These are phyloP conservation scores for Acholoe squamosa DNA, from an alignment of 2,888 invertebrate genomes.

Conservation along the genomic window DNA sequence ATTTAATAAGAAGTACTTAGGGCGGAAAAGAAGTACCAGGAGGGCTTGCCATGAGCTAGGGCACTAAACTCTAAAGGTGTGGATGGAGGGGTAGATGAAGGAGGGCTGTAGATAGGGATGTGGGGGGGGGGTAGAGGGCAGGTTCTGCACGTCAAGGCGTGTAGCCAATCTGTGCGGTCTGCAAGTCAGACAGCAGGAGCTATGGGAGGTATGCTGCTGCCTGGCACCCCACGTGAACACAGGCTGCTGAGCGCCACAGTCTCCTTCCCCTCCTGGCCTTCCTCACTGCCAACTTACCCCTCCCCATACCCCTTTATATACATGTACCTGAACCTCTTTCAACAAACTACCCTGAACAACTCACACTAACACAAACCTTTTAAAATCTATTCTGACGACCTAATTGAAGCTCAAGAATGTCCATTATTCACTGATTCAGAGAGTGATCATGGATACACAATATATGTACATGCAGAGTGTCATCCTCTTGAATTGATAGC, in stretches of 20 bases:
- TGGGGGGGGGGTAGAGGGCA: neutral
- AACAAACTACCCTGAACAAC: too few species aligned
- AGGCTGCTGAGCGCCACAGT: neutral
- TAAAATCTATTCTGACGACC: too few species aligned
- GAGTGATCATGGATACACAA: too few species aligned
- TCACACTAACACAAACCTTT: too few species aligned
- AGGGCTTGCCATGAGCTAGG: too few species aligned
- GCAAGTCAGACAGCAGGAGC: neutral
- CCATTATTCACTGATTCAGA: too few species aligned
- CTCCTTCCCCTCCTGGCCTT: neutral
- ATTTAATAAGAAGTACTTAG: too few species aligned
- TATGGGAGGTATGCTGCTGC: slow-evolving; percentile 29
- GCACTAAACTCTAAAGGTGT: neutral
- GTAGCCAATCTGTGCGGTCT: slow-evolving; percentile 3
- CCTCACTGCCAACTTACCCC: slow-evolving; percentile 14
- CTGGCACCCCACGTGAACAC: neutral
- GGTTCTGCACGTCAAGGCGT: neutral
- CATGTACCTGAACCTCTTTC: too few species aligned
- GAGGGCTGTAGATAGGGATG: neutral
- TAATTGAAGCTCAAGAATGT: too few species aligned
- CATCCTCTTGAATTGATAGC: too few species aligned
- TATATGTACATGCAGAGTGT: too few species aligned
- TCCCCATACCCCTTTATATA: neutral
- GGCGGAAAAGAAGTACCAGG: neutral
- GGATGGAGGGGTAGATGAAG: neutral